These are phyloP conservation scores for Stegostoma tigrinum DNA, from an alignment of 2,113 vertebrate genomes.

Conservation along the genomic window DNA sequence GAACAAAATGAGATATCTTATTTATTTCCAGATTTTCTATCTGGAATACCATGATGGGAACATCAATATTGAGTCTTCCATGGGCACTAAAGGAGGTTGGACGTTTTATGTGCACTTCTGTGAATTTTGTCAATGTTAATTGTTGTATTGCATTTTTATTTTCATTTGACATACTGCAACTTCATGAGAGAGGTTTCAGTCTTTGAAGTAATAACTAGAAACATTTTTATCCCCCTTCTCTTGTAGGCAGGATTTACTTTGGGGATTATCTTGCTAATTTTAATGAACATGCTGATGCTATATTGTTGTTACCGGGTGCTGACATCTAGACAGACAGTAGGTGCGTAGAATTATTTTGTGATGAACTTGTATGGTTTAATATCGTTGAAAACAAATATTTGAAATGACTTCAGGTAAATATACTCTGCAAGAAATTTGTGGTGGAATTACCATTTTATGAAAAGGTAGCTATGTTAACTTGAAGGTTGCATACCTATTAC, in stretches of 20 bases:
- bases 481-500: not conserved
- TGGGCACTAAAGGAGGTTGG: slow-evolving; percentile 96
- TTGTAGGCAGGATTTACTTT: slow-evolving; percentile 86
- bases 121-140: not conserved
- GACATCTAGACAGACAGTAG: slow-evolving; percentile 75
- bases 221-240: slow-evolving; percentile 38
- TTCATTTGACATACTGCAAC: not conserved
- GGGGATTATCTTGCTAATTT: slow-evolving; percentile 72
- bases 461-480: not conserved
- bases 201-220: not conserved
- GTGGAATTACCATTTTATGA: not conserved
- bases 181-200: not conserved
- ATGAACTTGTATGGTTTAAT: not conserved
- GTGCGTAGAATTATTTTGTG: slow-evolving; percentile 58
- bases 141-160: not conserved
- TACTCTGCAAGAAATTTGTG: not conserved
- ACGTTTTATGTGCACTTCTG: slow-evolving; percentile 33
- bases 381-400: not conserved
- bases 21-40: slow-evolving; percentile 79
- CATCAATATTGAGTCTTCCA: slow-evolving; percentile 93
- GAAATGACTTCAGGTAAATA: not conserved
- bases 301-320: slow-evolving; percentile 90
- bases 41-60: slow-evolving; percentile 99
- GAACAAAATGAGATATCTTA: not conserved
- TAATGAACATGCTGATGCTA: slow-evolving; percentile 80